phyloP scores from a whole-genome alignment of 2,113 vertebrate genomes.

The Chaetura pelagica region DNA sequence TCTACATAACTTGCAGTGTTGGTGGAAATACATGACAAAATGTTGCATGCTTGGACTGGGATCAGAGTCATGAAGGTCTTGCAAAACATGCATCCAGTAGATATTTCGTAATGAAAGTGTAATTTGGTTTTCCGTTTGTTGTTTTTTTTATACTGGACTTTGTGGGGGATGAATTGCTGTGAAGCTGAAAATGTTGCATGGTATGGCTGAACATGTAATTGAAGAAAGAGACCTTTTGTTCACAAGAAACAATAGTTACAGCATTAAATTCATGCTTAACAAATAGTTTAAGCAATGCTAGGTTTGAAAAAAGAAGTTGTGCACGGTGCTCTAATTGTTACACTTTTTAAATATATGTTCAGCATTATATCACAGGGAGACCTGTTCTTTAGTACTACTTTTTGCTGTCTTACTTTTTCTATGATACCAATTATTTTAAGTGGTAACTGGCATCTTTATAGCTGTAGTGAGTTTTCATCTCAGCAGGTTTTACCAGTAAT shows the following conservation, averaged over 20 bases:
- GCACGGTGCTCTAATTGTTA: conserved; percentile 38
- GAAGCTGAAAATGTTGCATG: background rate
- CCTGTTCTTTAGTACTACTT: conserved; percentile 57
- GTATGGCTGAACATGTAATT: background rate
- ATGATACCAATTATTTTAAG: conserved; percentile 73
- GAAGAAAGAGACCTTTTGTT: background rate
- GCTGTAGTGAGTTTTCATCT: conserved; percentile 64
- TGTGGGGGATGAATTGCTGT: background rate
- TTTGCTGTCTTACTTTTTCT: conserved; percentile 68
- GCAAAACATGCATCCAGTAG: background rate
- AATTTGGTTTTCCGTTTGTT: background rate
- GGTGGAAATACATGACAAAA: background rate
- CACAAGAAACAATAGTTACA: background rate
- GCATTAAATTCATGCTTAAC: background rate
- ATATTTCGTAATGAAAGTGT: background rate
- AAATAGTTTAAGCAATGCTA: background rate
- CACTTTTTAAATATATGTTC: conserved; percentile 55
- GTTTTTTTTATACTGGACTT: background rate
- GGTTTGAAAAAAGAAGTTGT: background rate
- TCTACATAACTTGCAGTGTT: background rate
- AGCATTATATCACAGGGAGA: conserved; percentile 67
- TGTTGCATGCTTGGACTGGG: background rate
- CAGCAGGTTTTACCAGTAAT: conserved; percentile 72
- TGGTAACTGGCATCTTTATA: conserved; percentile 59
- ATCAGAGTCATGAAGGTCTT: background rate